Evolutionary conservation across 2,888 invertebrate genomes (phyloP).

Genomic region (Hedya salicella): DNA sequence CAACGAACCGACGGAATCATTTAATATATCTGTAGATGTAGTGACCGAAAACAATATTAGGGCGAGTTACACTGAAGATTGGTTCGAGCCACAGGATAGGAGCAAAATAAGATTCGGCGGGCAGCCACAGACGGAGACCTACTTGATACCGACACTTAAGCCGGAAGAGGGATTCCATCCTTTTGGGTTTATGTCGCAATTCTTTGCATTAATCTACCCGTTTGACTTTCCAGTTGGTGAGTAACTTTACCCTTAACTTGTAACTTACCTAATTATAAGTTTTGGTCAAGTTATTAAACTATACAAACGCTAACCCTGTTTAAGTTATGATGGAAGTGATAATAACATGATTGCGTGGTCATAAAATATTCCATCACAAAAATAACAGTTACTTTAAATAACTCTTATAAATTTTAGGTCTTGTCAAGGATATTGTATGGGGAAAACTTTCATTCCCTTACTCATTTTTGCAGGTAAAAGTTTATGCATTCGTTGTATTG

Average conservation of each 20-base stretch:
- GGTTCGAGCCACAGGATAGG: slow-evolving; percentile 72
- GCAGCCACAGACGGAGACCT: slow-evolving; percentile 76
- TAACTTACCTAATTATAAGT: background rate
- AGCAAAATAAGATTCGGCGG: slow-evolving; percentile 79
- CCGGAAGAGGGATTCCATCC: slow-evolving; percentile 86
- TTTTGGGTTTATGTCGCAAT: slow-evolving; percentile 86
- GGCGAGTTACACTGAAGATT: slow-evolving; percentile 70
- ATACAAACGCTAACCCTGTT: no score
- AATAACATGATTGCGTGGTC: no score
- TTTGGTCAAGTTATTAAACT: background rate
- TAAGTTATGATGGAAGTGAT: no score
- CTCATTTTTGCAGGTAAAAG: slow-evolving; percentile 75
- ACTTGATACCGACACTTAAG: slow-evolving; percentile 82
- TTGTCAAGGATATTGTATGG: slow-evolving; percentile 77
- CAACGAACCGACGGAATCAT: slow-evolving; percentile 52
- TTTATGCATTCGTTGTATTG: slow-evolving; percentile 1
- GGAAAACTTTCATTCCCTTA: slow-evolving; percentile 77
- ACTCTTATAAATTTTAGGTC: slow-evolving; percentile 59
- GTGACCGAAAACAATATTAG: slow-evolving; percentile 67
- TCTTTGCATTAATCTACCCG: slow-evolving; percentile 87
- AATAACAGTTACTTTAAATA: background rate
- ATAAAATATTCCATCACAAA: no score
- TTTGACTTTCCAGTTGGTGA: slow-evolving; percentile 88
- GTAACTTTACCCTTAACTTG: slow-evolving; percentile 49
- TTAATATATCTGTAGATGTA: slow-evolving; percentile 60